These are phyloP conservation scores for Himalopsyche kuldschensis DNA, from an alignment of 2,888 invertebrate genomes.

Conservation along the genomic window DNA sequence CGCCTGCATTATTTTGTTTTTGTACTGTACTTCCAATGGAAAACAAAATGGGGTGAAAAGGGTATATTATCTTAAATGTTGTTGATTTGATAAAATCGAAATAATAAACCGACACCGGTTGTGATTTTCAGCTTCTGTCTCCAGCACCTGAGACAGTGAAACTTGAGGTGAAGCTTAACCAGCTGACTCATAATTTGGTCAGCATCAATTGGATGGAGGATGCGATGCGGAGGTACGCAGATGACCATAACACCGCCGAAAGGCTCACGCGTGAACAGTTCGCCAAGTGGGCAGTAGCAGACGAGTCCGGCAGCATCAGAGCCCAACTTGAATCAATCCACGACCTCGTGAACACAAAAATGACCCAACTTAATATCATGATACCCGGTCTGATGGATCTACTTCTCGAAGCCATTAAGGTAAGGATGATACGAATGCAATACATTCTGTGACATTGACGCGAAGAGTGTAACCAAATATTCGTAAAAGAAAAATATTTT, in stretches of 20 bases:
- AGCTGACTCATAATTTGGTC: constrained; percentile 63
- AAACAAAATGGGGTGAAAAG: too few relatives aligned
- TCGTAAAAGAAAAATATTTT: too few relatives aligned
- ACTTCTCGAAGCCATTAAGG: constrained; percentile 10
- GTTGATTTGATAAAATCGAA: background rate
- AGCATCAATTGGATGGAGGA: constrained; percentile 62
- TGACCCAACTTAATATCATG: constrained; percentile 36
- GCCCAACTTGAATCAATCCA: constrained; percentile 69
- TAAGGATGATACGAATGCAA: background rate
- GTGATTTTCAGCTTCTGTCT: background rate
- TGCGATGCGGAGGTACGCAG: constrained; percentile 63
- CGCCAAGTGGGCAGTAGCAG: constrained; percentile 70
- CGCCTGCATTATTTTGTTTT: too few relatives aligned
- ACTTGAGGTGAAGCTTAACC: constrained; percentile 63
- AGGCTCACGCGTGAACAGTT: constrained; percentile 70
- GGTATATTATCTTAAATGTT: too few relatives aligned
- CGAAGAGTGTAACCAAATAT: too few relatives aligned
- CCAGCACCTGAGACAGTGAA: constrained; percentile 41
- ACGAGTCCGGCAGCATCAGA: constrained; percentile 65
- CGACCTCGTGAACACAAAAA: constrained; percentile 60
- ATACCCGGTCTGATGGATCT: constrained; percentile 14
- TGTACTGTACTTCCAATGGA: too few relatives aligned
- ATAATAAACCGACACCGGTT: background rate
- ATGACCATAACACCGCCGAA: constrained; percentile 62
- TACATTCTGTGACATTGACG: too few relatives aligned